phyloP scores from a whole-genome alignment of 2,797 vertebrate genomes.

The Lophius americanus region DNA sequence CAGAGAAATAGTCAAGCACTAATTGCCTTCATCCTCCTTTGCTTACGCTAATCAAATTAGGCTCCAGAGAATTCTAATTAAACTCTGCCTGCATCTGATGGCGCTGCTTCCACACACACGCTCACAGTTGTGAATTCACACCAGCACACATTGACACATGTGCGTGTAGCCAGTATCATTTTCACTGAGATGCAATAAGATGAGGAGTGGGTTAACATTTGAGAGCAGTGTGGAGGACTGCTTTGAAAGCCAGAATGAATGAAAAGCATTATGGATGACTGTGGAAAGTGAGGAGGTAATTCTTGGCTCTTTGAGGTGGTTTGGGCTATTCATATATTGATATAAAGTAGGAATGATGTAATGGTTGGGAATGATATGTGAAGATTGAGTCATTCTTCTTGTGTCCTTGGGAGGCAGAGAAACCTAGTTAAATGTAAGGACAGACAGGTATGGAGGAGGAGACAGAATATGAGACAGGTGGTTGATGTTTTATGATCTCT shows the following conservation, averaged over 20 bases:
- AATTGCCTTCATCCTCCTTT: constrained; percentile 80
- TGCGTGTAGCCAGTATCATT: constrained; percentile 31
- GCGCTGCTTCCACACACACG: constrained; percentile 32
- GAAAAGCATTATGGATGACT: constrained; percentile 24
- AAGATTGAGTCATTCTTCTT: constrained; percentile 4
- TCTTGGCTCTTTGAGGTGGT: constrained; percentile 18
- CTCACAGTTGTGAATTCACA: constrained; percentile 26
- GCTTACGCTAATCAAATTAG: constrained; percentile 80
- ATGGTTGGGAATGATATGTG: neutral
- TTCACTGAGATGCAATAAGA: constrained; percentile 36
- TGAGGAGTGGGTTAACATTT: constrained; percentile 29
- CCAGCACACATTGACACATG: constrained; percentile 25
- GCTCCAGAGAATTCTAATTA: constrained; percentile 77
- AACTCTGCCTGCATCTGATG: constrained; percentile 66
- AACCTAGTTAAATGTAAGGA: neutral
- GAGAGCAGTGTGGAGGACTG: constrained; percentile 17
- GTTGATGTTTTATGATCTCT: constrained; percentile 31
- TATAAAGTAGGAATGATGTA: constrained; percentile 11
- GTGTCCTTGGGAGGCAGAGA: constrained; percentile 6
- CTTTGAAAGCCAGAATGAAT: constrained; percentile 26
- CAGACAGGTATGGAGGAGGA: constrained; percentile 2
- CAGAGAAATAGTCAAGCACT: constrained; percentile 72
- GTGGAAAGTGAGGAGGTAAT: constrained; percentile 5
- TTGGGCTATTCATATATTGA: constrained; percentile 40
- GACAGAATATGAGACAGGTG: constrained; percentile 4